Base-by-base conservation (phyloP, 2,888 invertebrate species). In the Tuta absoluta region DNA sequence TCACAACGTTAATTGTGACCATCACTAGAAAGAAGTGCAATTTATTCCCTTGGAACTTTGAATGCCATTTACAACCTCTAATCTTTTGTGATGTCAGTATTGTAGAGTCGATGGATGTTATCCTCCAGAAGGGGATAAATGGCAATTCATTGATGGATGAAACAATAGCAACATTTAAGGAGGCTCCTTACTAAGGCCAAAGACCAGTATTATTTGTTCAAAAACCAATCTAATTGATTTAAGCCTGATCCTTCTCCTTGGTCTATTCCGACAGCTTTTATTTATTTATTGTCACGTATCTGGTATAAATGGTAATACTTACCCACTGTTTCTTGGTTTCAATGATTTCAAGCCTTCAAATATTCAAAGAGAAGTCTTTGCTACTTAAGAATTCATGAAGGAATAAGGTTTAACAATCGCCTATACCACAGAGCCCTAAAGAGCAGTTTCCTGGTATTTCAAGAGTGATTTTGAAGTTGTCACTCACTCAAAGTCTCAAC, bases 401-500 rank as follows among this genome's bases (percentile, higher is more conserved):
- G n/a, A 45, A 45, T 17, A 45, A n/a, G 45, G 33, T 10, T 41
- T 41, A 12, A 45, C 45, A n/a, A 4, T 45, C 4, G 17, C 45
- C 17, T 10, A n/a, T 17, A 33, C 45, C 45, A n/a, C 45, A 17
- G 45, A n/a, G 12, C 45, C 8, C 11, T 37, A 11, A 37, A 11
- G 8, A n/a, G 37, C 12, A 12, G 45, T 45, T 45, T n/a, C n/a
- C 45, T 45, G 45, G n/a, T 5, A 17, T 17, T 45, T 17, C n/a
- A 41, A 14, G n/a, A 45, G 45, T 45, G 17, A 45, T 45, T 45
- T 7, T 45, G n/a, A 45, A 45, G n/a, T 45, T n/a, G 45, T 45
- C 45, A 45, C 45, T 45, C 45, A 45, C 45, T 45, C 45, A 17
- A 45, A n/a, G 45, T 17, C 17, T 4, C 5, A 17, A 17, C 45